phyloP scores from a whole-genome alignment of 2,113 vertebrate species.

The Okapia johnstoni region DNA sequence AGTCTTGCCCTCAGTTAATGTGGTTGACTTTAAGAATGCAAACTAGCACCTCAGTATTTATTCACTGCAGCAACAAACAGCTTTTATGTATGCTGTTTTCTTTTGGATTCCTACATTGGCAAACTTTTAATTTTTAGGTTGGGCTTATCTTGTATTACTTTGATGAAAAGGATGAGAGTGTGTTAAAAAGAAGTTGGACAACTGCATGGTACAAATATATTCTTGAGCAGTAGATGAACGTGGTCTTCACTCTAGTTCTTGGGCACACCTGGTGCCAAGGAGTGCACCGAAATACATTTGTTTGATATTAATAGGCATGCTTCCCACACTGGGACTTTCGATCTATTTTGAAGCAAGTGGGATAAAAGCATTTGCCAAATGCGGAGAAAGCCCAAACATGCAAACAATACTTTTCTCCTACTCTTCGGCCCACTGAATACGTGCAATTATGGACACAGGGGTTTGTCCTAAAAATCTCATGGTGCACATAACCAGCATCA shows the following conservation, averaged over 20 bases:
- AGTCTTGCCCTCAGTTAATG: not conserved
- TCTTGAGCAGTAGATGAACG: not conserved
- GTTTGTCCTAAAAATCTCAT: not conserved
- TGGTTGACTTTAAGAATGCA: not conserved
- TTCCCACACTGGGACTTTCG: not conserved
- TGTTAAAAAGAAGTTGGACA: not conserved
- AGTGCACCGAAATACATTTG: not conserved
- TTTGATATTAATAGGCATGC: not conserved
- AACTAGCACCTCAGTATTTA: not conserved
- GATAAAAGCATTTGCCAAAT: not conserved
- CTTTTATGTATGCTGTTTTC: not conserved
- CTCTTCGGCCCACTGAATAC: not conserved
- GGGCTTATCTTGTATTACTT: not conserved
- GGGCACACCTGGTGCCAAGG: not conserved
- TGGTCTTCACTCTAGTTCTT: not conserved
- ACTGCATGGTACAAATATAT: not conserved
- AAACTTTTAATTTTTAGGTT: not conserved
- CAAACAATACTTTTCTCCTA: not conserved
- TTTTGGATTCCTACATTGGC: not conserved
- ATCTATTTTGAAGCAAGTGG: not conserved
- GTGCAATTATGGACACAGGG: not conserved
- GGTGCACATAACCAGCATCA: not conserved
- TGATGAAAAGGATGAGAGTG: not conserved
- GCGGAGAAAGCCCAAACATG: not conserved
- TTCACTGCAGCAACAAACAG: not conserved